Conservation (phyloP, 2,888 invertebrate species). For the Petrolisthes cinctipes region DNA sequence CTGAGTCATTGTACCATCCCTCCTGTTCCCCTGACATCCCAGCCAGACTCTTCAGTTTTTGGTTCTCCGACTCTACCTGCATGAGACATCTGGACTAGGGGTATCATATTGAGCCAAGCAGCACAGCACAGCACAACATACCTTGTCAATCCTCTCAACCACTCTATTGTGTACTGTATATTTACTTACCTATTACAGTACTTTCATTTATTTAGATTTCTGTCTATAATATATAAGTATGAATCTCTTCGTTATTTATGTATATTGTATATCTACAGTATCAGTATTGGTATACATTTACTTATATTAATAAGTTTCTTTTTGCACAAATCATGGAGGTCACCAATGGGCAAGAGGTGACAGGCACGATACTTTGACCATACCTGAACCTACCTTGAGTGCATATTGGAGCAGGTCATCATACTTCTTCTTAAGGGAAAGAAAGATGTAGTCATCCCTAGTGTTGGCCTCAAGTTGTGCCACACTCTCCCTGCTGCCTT, state of each 20-base stretch:
- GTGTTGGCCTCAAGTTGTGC: slow-evolving; percentile 8
- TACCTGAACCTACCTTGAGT: slow-evolving; percentile 30
- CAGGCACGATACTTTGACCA: too few species aligned
- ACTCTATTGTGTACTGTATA: background rate
- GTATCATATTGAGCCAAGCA: background rate
- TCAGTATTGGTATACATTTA: background rate
- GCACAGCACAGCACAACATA: background rate
- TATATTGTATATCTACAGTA: background rate
- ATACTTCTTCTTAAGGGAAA: slow-evolving; percentile 55
- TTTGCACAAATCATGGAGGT: background rate
- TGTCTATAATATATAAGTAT: too few species aligned
- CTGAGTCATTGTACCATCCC: slow-evolving; percentile 17
- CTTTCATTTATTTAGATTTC: background rate
- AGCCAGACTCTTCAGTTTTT: slow-evolving; percentile 47
- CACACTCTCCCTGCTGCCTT: slow-evolving; percentile 37
- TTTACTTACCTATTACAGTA: background rate
- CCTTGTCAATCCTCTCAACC: background rate
- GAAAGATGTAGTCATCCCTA: slow-evolving; percentile 33
- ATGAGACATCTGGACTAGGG: background rate
- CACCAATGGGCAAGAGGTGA: too few species aligned
- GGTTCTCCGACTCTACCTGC: slow-evolving; percentile 57
- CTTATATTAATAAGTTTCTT: background rate
- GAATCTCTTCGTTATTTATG: background rate
- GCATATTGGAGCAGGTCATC: slow-evolving; percentile 59
- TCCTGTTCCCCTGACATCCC: slow-evolving; percentile 42